These are phyloP conservation scores for Eulacestoma nigropectus DNA, from an alignment of 2,113 vertebrate genomes.

Conservation along the genomic window DNA sequence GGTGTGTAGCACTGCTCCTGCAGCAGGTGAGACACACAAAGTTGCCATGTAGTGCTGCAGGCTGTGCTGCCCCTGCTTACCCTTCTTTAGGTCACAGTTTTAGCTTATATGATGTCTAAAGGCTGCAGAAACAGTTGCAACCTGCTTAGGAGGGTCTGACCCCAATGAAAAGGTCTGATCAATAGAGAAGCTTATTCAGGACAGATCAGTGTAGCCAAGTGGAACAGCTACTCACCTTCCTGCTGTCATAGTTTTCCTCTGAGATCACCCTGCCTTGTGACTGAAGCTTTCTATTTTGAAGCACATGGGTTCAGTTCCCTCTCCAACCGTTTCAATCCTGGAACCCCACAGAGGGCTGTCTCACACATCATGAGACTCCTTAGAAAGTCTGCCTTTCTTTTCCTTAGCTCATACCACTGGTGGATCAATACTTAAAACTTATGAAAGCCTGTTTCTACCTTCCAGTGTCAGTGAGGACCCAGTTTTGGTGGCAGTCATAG, in stretches of 20 bases:
- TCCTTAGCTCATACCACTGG: background rate
- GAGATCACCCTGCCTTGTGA: background rate
- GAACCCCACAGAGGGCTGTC: background rate
- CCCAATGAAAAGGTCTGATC: background rate
- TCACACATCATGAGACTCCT: background rate
- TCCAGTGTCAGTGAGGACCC: background rate
- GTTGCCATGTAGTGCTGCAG: background rate
- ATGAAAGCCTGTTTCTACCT: background rate
- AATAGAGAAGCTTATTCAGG: background rate
- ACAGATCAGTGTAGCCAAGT: background rate
- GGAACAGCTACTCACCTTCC: background rate
- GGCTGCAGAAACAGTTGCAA: background rate
- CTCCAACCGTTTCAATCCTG: background rate
- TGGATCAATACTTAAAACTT: background rate
- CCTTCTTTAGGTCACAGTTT: background rate
- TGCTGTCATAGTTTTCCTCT: background rate
- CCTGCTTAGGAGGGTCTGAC: background rate
- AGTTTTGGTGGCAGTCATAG: background rate
- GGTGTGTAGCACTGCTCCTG: background rate
- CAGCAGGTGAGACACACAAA: background rate
- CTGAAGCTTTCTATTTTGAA: background rate
- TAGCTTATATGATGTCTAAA: background rate
- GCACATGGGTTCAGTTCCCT: background rate
- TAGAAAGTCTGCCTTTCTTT: background rate
- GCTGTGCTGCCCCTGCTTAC: background rate